Conservation (phyloP, 2,797 vertebrate species). For the Falco cherrug region DNA sequence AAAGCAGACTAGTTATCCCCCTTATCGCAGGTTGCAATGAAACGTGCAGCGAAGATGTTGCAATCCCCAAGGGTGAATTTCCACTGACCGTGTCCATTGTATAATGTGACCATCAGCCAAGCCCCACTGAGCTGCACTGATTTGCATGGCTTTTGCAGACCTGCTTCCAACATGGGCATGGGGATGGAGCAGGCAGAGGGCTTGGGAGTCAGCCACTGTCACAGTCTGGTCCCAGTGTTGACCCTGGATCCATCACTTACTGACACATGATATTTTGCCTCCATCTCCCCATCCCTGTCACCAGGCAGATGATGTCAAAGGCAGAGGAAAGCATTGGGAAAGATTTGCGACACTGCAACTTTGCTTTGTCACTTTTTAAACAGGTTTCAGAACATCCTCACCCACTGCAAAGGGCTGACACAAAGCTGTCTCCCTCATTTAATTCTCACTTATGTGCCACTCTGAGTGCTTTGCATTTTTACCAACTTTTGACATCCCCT, state of each 20-base stretch:
- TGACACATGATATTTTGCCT: not conserved
- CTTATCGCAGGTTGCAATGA: not conserved
- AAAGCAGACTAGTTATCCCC: not conserved
- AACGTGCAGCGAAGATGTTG: not conserved
- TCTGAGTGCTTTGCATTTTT: not conserved
- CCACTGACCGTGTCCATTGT: not conserved
- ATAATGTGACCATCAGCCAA: not conserved
- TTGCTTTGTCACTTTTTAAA: not conserved
- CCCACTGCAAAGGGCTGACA: not conserved
- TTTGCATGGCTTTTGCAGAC: not conserved
- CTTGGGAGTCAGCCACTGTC: not conserved
- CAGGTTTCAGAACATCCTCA: not conserved
- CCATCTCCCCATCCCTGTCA: not conserved
- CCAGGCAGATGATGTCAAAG: not conserved
- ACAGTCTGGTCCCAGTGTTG: not conserved
- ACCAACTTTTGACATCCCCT: not conserved
- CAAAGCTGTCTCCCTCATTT: not conserved
- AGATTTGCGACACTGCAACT: not conserved
- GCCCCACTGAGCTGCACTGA: not conserved
- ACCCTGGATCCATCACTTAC: fast-evolving
- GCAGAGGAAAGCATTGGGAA: not conserved
- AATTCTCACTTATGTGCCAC: not conserved
- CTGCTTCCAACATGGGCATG: not conserved
- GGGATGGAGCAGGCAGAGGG: not conserved
- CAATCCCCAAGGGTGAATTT: slow-evolving; percentile 26